Conservation (phyloP, 92 coral and sea anemone species). For the Siderastrea radians region DNA sequence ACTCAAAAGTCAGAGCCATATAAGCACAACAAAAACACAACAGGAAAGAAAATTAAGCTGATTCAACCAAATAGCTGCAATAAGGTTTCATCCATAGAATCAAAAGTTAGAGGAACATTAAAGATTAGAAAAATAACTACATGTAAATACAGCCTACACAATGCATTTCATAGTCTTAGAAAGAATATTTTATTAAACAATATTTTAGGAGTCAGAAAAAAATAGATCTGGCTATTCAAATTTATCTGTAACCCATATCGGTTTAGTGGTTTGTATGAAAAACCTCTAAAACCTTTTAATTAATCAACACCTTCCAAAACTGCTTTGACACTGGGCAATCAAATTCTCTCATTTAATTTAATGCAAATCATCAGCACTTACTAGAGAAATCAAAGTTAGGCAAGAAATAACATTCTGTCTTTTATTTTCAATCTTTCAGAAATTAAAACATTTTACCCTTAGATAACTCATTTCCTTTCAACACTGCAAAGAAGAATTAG, state of each 20-base stretch:
- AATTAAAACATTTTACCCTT: background rate
- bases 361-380: slow-evolving; percentile 21
- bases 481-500: background rate
- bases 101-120: too few relatives aligned
- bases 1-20: background rate
- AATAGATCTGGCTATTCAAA: background rate
- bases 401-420: background rate
- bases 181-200: too few relatives aligned
- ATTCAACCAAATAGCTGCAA: background rate
- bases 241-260: background rate
- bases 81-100: too few relatives aligned
- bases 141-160: too few relatives aligned
- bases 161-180: too few relatives aligned
- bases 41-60: background rate
- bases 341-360: background rate
- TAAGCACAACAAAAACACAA: background rate
- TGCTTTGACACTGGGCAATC: slow-evolving; percentile 14
- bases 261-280: background rate
- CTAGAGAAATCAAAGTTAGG: background rate
- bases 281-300: slow-evolving; percentile 3
- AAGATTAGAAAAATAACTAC: too few relatives aligned
- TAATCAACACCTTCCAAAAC: slow-evolving; percentile 14
- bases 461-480: background rate
- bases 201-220: background rate
- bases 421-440: background rate